These are phyloP conservation scores for Entomobrya multifasciata DNA, from an alignment of 2,888 invertebrate species.

Conservation along the genomic window DNA sequence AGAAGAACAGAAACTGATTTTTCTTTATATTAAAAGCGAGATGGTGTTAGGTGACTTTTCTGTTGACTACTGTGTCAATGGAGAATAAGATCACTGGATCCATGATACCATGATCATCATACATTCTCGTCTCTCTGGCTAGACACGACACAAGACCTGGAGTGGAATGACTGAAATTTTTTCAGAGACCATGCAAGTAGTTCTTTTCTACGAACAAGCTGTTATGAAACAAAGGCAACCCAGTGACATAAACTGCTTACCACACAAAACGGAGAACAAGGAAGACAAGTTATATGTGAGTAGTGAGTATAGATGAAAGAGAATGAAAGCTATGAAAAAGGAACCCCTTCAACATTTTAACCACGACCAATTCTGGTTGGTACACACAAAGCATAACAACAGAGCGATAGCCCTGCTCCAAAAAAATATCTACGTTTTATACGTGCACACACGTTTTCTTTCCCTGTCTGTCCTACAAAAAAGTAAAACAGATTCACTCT, in stretches of 20 bases:
- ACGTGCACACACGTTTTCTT: constrained; percentile 7
- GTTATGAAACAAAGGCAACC: no score
- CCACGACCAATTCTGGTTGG: neutral
- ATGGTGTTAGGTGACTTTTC: neutral
- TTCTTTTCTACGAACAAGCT: no score
- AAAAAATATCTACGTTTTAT: neutral
- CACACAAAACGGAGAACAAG: neutral
- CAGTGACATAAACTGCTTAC: no score
- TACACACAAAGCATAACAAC: neutral
- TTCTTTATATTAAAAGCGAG: neutral
- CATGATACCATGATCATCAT: no score
- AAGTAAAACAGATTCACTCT: neutral
- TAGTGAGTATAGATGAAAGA: neutral
- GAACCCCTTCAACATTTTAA: constrained; percentile 18
- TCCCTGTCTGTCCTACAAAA: neutral
- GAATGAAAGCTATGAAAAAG: neutral
- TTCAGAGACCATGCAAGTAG: no score
- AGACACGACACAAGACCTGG: no score
- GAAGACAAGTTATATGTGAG: neutral
- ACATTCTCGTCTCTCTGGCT: no score
- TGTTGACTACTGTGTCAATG: neutral
- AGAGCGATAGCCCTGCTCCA: neutral
- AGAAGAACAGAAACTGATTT: constrained; percentile 13
- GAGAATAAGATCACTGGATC: no score
- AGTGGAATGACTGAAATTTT: no score